phyloP scores from a whole-genome alignment of 2,888 invertebrate species.

The Papilio demoleus region DNA sequence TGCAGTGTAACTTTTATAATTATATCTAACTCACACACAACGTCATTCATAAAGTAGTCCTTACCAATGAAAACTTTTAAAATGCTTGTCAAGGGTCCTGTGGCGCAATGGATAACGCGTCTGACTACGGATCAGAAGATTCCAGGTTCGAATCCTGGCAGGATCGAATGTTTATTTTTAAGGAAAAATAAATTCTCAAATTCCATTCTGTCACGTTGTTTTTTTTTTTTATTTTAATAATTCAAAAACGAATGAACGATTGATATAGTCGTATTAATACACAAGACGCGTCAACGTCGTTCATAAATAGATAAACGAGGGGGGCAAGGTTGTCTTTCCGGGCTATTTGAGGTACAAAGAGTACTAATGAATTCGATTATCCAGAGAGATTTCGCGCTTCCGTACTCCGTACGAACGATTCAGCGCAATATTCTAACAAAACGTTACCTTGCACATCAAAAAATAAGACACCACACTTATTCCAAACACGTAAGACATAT shows the following conservation, averaged over 20 bases:
- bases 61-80: not conserved
- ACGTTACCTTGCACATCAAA: slow-evolving; percentile 33
- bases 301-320: slow-evolving; percentile 47
- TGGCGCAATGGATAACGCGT: slow-evolving; percentile 88
- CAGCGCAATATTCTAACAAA: slow-evolving; percentile 49
- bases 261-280: slow-evolving; percentile 40
- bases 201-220: too few species aligned
- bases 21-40: not conserved
- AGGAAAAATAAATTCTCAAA: slow-evolving; percentile 1
- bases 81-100: slow-evolving; percentile 61
- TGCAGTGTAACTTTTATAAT: not conserved
- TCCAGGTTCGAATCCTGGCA: slow-evolving; percentile 87
- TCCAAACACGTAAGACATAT: not conserved
- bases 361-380: slow-evolving; percentile 77
- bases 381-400: slow-evolving; percentile 64
- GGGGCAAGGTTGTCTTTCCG: slow-evolving; percentile 52
- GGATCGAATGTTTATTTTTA: slow-evolving; percentile 56
- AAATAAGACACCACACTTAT: slow-evolving; percentile 34
- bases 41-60: not conserved
- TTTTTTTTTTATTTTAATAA: not conserved
- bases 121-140: slow-evolving; percentile 88
- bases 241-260: not conserved
- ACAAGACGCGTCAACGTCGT: slow-evolving; percentile 40
- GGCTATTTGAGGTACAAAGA: slow-evolving; percentile 67
- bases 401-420: slow-evolving; percentile 53